Evolutionary conservation across 2,888 invertebrate species (phyloP).

Genomic region (Calameuta pallipes): DNA sequence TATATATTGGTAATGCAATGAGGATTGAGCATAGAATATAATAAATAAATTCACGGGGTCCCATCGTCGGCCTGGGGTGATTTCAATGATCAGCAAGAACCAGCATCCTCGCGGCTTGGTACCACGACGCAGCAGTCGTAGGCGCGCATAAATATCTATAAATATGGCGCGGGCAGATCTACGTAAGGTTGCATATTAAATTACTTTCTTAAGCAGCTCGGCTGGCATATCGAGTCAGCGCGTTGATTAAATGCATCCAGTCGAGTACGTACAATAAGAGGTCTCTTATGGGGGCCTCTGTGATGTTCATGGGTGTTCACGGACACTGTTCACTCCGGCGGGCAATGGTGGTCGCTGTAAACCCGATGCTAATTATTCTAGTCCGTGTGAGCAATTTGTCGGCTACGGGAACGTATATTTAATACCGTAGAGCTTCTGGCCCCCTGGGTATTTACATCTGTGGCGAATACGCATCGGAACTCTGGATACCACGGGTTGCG

Average conservation of each 20-base stretch:
- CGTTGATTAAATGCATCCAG: slow-evolving; percentile 40
- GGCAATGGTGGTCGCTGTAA: not conserved
- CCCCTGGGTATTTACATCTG: slow-evolving; percentile 60
- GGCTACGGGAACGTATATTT: slow-evolving; percentile 55
- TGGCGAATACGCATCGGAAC: slow-evolving; percentile 44
- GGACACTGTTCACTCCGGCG: not conserved
- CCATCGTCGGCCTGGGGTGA: slow-evolving; percentile 26
- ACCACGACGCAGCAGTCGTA: slow-evolving; percentile 33
- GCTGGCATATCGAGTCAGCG: slow-evolving; percentile 32
- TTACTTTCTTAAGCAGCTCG: slow-evolving; percentile 56
- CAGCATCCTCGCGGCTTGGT: slow-evolving; percentile 12
- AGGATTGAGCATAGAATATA: not conserved
- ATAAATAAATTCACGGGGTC: not conserved
- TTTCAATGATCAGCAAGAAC: slow-evolving; percentile 37
- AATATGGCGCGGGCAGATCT: slow-evolving; percentile 49
- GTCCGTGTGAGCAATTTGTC: slow-evolving; percentile 62
- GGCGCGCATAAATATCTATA: slow-evolving; percentile 54
- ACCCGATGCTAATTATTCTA: slow-evolving; percentile 61
- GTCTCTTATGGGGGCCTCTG: not conserved
- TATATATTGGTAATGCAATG: not conserved
- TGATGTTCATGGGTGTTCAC: slow-evolving; percentile 1
- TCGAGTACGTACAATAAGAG: slow-evolving; percentile 13
- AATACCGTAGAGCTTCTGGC: slow-evolving; percentile 49
- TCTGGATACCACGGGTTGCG: slow-evolving; percentile 11
- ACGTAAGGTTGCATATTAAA: slow-evolving; percentile 59